A percentile compares a stretch with the other conserved stretches of the same genome.
Conservation (phyloP, 2,797 vertebrate species). For the Todus mexicanus region DNA sequence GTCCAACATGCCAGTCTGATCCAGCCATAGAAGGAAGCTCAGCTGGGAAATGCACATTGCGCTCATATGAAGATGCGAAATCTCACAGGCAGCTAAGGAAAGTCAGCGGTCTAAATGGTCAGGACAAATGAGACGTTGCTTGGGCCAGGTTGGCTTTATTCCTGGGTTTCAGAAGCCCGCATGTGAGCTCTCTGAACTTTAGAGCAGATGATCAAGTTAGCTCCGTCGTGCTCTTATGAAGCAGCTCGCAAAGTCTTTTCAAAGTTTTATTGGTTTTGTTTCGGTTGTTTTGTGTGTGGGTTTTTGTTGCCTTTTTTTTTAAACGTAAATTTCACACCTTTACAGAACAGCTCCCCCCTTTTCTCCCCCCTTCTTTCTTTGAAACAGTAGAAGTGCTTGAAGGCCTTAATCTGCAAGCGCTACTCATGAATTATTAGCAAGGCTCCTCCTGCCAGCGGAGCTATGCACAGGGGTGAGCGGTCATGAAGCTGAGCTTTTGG, state of each 20-base stretch:
- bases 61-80: neutral
- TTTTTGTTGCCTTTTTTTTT: neutral
- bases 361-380: neutral
- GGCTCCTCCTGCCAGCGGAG: neutral
- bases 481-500: neutral
- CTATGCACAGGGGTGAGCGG: neutral
- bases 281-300: neutral
- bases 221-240: neutral
- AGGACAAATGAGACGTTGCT: neutral
- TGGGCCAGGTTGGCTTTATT: slow-evolving; percentile 2
- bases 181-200: neutral
- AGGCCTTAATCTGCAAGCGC: neutral
- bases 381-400: neutral
- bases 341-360: neutral
- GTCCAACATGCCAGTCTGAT: neutral
- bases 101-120: neutral
- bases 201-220: neutral
- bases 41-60: neutral
- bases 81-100: neutral
- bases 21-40: neutral
- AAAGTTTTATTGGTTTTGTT: neutral
- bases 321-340: neutral
- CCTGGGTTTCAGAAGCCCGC: slow-evolving; percentile 6
- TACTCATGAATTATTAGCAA: neutral
- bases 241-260: neutral